Percentiles rank a stretch among this genome's conserved stretches.
These are phyloP conservation scores for Drosophila algonquin DNA, from an alignment of 2,888 invertebrate species.

Conservation along the genomic window DNA sequence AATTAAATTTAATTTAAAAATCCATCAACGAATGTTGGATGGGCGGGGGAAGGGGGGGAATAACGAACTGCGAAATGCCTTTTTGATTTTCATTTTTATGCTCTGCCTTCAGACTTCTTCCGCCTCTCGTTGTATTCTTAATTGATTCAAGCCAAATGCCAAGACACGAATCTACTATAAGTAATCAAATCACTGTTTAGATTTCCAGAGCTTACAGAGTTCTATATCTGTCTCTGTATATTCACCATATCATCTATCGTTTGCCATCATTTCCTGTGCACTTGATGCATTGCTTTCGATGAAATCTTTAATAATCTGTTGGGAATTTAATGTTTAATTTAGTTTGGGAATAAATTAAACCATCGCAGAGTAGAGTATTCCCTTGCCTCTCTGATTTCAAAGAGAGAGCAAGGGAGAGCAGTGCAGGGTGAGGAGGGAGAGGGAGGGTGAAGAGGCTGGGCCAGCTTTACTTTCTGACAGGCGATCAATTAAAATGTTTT, in stretches of 20 bases:
- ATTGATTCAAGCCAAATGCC: conserved; percentile 10
- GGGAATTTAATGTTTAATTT: too few relatives aligned
- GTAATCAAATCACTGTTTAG: conserved; percentile 32
- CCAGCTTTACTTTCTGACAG: conserved; percentile 55
- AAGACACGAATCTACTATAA: conserved; percentile 10
- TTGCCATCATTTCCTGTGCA: too few relatives aligned
- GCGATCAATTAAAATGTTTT: conserved; percentile 73
- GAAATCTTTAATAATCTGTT: too few relatives aligned
- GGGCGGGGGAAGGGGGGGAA: background rate
- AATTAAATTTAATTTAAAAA: conserved; percentile 42
- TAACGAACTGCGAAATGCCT: conserved; percentile 13
- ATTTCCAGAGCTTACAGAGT: conserved; percentile 8
- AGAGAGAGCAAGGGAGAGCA: too few relatives aligned
- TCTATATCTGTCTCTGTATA: conserved; percentile 12
- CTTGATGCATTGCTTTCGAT: too few relatives aligned
- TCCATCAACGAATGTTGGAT: conserved; percentile 18
- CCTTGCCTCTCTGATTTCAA: background rate
- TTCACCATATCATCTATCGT: too few relatives aligned
- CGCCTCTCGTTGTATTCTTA: conserved; percentile 2
- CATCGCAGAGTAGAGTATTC: too few relatives aligned
- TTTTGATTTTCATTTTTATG: conserved; percentile 7
- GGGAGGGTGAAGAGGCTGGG: background rate
- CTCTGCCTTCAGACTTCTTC: background rate
- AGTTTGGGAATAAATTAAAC: too few relatives aligned
- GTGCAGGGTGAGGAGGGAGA: too few relatives aligned